These are phyloP conservation scores for Chromis chromis DNA, from an alignment of 2,797 vertebrate species.

Conservation along the genomic window DNA sequence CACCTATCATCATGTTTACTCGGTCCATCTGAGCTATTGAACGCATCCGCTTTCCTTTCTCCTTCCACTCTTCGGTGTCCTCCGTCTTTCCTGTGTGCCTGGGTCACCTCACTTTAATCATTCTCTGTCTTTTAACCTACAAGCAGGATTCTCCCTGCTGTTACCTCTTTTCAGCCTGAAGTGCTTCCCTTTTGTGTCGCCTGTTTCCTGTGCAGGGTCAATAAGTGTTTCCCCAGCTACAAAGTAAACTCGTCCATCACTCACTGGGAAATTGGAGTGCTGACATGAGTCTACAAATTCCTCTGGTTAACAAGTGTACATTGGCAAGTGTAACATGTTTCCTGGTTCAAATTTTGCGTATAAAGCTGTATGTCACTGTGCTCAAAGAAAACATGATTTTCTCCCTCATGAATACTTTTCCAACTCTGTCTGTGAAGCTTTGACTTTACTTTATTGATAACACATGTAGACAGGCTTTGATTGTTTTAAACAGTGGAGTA, in stretches of 20 bases:
- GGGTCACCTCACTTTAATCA: conserved; percentile 5
- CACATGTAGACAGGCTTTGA: not conserved
- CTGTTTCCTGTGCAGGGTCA: conserved; percentile 53
- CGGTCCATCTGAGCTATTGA: not conserved
- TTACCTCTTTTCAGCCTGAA: conserved; percentile 12
- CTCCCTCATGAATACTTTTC: not conserved
- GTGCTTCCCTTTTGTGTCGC: conserved; percentile 49
- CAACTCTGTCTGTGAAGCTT: not conserved
- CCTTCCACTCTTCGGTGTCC: conserved; percentile 7
- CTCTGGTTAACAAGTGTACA: not conserved
- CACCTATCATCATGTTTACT: not conserved
- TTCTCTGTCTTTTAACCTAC: conserved; percentile 3
- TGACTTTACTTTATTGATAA: not conserved
- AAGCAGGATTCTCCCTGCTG: conserved; percentile 14
- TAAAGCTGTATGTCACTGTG: not conserved
- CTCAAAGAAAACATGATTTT: not conserved
- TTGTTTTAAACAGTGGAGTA: not conserved
- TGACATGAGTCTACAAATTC: not conserved
- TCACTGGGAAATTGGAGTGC: not conserved
- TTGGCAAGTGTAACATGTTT: not conserved
- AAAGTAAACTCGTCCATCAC: conserved; percentile 20
- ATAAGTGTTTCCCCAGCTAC: conserved; percentile 32
- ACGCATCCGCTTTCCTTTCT: conserved; percentile 9
- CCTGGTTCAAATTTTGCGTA: not conserved
- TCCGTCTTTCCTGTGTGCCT: conserved; percentile 13